These are phyloP conservation scores for Lutjanus argentimaculatus DNA, from an alignment of 2,797 vertebrate genomes.

Conservation along the genomic window DNA sequence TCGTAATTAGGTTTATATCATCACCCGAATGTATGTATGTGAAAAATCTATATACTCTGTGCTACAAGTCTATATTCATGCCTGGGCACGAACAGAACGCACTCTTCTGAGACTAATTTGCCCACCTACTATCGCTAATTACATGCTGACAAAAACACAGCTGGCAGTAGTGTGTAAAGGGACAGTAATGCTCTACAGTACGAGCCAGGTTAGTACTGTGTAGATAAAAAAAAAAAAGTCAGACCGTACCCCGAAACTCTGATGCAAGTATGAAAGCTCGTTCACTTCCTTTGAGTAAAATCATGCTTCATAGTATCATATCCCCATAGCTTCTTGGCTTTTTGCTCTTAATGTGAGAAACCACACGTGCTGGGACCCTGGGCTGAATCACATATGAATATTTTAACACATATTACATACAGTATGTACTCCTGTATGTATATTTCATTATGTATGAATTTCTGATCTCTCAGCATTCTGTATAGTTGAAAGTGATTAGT, in stretches of 20 bases:
- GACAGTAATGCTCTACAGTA: conserved; percentile 46
- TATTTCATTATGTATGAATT: conserved; percentile 51
- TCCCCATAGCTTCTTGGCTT: not conserved
- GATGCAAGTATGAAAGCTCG: conserved; percentile 4
- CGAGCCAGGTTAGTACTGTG: conserved; percentile 28
- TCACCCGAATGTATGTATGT: conserved; percentile 12
- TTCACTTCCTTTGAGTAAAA: conserved; percentile 16
- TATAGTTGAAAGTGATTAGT: conserved; percentile 28
- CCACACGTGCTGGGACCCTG: conserved; percentile 1
- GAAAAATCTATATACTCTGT: conserved; percentile 15
- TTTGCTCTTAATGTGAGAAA: conserved; percentile 16
- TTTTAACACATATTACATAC: conserved; percentile 38
- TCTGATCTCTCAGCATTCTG: conserved; percentile 38
- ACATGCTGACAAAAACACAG: conserved; percentile 71
- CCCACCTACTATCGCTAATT: conserved; percentile 70
- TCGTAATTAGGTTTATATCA: conserved; percentile 22
- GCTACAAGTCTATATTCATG: conserved; percentile 26
- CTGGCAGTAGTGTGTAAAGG: conserved; percentile 64
- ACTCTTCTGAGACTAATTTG: conserved; percentile 72
- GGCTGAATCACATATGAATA: conserved; percentile 49
- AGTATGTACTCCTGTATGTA: conserved; percentile 32
- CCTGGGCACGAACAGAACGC: conserved; percentile 42
- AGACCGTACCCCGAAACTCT: conserved; percentile 13
- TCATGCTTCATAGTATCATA: conserved; percentile 18
- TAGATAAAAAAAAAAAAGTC: conserved; percentile 31